Percentiles rank a stretch among this genome's conserved stretches.
phyloP scores from a whole-genome alignment of 2,797 vertebrate species.

The Cossypha dichroa region DNA sequence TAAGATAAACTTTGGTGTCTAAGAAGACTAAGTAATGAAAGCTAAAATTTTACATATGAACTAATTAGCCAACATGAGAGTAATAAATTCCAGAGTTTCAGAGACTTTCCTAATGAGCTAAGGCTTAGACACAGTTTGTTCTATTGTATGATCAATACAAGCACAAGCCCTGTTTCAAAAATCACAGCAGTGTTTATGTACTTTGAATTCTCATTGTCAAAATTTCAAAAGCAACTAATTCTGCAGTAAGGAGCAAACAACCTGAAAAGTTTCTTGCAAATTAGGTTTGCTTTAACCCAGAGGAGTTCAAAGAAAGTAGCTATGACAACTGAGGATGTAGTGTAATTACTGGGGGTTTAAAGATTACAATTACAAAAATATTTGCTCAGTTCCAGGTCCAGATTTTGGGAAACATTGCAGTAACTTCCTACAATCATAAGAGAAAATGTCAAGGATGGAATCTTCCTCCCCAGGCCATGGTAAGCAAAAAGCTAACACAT shows the following conservation, averaged over 20 bases:
- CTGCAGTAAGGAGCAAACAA: background rate
- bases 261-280: background rate
- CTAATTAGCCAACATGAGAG: background rate
- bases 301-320: background rate
- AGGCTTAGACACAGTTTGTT: background rate
- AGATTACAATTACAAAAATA: background rate
- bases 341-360: background rate
- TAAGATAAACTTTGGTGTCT: background rate
- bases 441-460: background rate
- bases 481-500: rapidly evolving
- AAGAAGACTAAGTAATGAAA: background rate
- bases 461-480: background rate
- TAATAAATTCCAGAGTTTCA: background rate
- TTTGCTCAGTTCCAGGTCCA: background rate
- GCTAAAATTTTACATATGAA: background rate
- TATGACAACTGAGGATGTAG: background rate
- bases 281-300: background rate
- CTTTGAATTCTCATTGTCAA: background rate
- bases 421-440: background rate
- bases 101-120: background rate
- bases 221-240: slow-evolving; percentile 31
- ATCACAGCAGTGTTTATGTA: background rate
- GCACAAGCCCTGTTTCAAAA: background rate
- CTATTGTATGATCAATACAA: background rate
- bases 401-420: background rate